phyloP scores from a whole-genome alignment of 2,797 vertebrate genomes.

The Hafferia zeledoni region DNA sequence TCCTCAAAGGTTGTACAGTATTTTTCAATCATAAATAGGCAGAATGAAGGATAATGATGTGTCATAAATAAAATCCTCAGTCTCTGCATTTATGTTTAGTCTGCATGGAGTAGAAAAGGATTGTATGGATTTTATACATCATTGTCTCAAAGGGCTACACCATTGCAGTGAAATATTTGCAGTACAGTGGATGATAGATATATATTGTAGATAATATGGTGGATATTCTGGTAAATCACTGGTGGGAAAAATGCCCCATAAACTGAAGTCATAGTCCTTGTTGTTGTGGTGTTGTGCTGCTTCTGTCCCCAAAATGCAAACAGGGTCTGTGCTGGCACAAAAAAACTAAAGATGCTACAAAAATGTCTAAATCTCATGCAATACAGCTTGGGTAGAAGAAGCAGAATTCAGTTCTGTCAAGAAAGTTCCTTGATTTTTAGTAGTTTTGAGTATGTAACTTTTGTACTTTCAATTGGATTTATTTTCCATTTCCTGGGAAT shows the following conservation, averaged over 20 bases:
- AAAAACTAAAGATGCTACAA: not conserved
- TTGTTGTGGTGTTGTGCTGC: accelerated
- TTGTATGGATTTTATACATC: accelerated
- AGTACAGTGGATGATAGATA: not conserved
- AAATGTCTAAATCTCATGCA: not conserved
- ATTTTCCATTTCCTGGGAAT: not conserved
- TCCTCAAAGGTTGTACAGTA: not conserved
- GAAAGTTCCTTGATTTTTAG: not conserved
- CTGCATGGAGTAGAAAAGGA: not conserved
- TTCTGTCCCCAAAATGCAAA: not conserved
- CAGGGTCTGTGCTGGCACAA: accelerated
- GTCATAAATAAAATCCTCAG: not conserved
- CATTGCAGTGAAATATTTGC: not conserved
- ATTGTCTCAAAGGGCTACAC: not conserved
- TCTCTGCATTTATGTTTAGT: not conserved
- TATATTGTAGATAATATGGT: not conserved
- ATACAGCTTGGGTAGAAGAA: not conserved
- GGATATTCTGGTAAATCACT: not conserved
- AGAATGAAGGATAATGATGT: not conserved
- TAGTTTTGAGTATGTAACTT: not conserved
- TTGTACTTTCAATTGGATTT: not conserved
- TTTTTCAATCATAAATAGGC: not conserved
- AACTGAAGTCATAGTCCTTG: not conserved
- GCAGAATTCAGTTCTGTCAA: not conserved
- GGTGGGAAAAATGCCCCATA: accelerated